These are phyloP conservation scores for Cynopterus sphinx DNA, from an alignment of 2,797 vertebrate species.

Conservation along the genomic window DNA sequence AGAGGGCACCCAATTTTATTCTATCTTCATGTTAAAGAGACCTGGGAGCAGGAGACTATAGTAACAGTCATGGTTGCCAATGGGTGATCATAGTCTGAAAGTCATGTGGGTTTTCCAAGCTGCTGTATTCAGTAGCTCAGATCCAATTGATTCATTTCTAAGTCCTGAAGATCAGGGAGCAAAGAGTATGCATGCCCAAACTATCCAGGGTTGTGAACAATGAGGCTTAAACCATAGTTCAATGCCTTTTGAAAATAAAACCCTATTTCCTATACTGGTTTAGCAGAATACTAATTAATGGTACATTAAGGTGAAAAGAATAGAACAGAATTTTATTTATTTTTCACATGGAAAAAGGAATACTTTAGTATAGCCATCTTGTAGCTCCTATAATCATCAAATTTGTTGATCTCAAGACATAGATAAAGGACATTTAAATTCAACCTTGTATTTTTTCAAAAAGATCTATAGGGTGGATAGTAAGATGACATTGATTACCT, in stretches of 20 bases:
- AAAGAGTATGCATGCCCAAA: background rate
- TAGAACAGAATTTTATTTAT: background rate
- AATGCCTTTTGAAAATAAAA: background rate
- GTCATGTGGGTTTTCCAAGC: background rate
- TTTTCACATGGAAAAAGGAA: background rate
- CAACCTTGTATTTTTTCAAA: background rate
- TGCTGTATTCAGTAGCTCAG: background rate
- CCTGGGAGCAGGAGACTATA: background rate
- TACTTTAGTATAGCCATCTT: background rate
- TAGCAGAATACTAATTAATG: background rate
- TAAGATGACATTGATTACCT: background rate
- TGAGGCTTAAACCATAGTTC: background rate
- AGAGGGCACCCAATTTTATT: background rate
- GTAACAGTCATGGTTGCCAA: background rate
- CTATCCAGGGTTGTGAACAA: background rate
- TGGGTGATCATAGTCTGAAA: background rate
- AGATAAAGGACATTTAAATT: background rate
- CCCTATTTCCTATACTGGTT: background rate
- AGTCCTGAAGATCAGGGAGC: background rate
- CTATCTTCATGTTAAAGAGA: background rate
- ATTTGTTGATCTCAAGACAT: background rate
- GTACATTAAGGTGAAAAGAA: background rate
- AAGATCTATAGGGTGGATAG: background rate
- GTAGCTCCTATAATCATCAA: background rate
- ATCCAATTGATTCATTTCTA: background rate